These are phyloP conservation scores for Acromyrmex echinatior DNA, from an alignment of 1,140 invertebrate genomes.

Conservation along the genomic window DNA sequence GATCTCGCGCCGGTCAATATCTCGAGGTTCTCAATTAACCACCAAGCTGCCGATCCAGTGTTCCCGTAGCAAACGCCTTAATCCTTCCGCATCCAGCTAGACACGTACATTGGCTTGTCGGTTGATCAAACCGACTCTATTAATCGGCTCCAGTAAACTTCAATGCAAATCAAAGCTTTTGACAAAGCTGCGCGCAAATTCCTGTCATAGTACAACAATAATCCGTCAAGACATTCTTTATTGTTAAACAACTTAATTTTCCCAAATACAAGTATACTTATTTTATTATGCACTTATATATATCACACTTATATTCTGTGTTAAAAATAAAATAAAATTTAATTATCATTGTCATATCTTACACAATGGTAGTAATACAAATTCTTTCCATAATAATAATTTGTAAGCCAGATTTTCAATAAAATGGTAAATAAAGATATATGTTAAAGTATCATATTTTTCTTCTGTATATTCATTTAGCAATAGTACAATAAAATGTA, in stretches of 20 bases:
- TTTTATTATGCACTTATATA: background rate
- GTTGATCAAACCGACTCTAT: constrained; percentile 58
- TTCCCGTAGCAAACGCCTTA: constrained; percentile 59
- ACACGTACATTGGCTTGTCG: constrained; percentile 62
- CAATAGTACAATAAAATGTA: too few species aligned
- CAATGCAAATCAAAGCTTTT: constrained; percentile 29
- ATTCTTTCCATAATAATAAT: too few species aligned
- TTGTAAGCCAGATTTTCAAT: too few species aligned
- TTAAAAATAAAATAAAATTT: too few species aligned
- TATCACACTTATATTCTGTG: background rate
- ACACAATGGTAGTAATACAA: too few species aligned
- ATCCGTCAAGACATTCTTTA: background rate
- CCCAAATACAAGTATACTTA: background rate
- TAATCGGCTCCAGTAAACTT: constrained; percentile 50
- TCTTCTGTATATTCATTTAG: too few species aligned
- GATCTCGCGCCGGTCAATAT: constrained; percentile 50
- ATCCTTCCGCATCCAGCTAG: constrained; percentile 54
- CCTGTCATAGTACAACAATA: background rate
- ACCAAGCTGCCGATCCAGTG: constrained; percentile 41
- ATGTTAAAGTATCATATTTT: too few species aligned
- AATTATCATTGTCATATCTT: too few species aligned
- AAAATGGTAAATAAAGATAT: too few species aligned
- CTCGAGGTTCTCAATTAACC: constrained; percentile 58
- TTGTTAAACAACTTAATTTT: background rate
- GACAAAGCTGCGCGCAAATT: constrained; percentile 5